Conservation (phyloP, 2,888 invertebrate species). For the Drosophila sordidapex region DNA sequence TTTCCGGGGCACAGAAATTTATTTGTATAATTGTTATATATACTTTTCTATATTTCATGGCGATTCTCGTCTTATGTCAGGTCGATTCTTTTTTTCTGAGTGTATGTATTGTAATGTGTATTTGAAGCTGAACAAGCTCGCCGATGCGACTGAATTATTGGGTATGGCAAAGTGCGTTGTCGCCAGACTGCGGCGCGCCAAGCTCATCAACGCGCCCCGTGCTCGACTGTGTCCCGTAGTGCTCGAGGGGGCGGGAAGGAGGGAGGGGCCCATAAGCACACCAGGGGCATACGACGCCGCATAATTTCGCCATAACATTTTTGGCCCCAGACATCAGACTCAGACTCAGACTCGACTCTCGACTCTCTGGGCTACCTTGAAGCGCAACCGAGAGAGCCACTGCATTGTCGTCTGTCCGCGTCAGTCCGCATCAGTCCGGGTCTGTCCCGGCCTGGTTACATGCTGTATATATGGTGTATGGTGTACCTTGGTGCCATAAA, state of each 20-base stretch:
- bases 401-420: slow-evolving; percentile 49
- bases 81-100: not conserved
- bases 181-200: slow-evolving; percentile 67
- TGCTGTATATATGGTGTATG: slow-evolving; percentile 31
- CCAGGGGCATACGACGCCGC: slow-evolving; percentile 73
- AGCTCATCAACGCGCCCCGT: slow-evolving; percentile 64
- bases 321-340: slow-evolving; percentile 51
- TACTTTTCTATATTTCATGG: not conserved
- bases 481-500: slow-evolving; percentile 78
- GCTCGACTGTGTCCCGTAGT: slow-evolving; percentile 36
- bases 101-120: slow-evolving; percentile 68
- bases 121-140: slow-evolving; percentile 33
- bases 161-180: slow-evolving; percentile 63
- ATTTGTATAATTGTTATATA: no score
- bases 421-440: slow-evolving; percentile 26
- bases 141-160: slow-evolving; percentile 41
- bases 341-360: not conserved
- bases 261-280: slow-evolving; percentile 71
- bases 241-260: not conserved
- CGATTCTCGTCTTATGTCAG: not conserved
- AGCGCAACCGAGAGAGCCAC: slow-evolving; percentile 40
- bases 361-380: slow-evolving; percentile 47
- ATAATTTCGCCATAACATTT: slow-evolving; percentile 77
- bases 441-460: slow-evolving; percentile 11
- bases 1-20: not conserved